phyloP scores from a whole-genome alignment of 2,888 invertebrate species.

The Alloscopus bannaensis region DNA sequence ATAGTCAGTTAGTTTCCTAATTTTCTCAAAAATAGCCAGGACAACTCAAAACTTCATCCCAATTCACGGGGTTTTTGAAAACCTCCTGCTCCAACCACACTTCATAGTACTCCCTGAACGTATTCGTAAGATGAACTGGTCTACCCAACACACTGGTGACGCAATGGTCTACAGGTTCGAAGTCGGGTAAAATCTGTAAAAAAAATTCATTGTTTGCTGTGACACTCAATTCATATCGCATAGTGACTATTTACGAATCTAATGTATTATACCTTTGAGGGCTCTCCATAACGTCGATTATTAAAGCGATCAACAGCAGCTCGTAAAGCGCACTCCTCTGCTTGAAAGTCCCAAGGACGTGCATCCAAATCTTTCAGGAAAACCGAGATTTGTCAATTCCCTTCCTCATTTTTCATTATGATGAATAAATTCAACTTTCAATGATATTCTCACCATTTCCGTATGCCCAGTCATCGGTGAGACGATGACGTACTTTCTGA shows the following conservation, averaged over 20 bases:
- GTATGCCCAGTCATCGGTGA: constrained; percentile 99
- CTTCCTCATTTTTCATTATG: too few relatives aligned
- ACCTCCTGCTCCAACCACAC: constrained; percentile 98
- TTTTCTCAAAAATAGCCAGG: constrained; percentile 47
- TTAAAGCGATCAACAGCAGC: constrained; percentile 98
- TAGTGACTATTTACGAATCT: neutral
- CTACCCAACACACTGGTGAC: constrained; percentile 87
- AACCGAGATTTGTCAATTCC: too few relatives aligned
- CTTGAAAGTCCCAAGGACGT: constrained; percentile 97
- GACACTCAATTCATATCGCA: neutral
- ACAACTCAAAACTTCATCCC: constrained; percentile 77
- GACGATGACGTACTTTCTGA: constrained; percentile 94
- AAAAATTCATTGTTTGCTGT: neutral
- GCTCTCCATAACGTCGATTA: constrained; percentile 87
- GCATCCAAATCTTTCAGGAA: constrained; percentile 89
- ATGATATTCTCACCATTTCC: constrained; percentile 97
- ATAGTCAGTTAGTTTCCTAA: constrained; percentile 5
- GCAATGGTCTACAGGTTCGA: constrained; percentile 85
- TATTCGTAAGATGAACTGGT: constrained; percentile 89
- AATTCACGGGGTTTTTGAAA: constrained; percentile 84
- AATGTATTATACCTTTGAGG: constrained; percentile 67
- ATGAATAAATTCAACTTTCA: too few relatives aligned
- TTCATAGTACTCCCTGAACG: constrained; percentile 95
- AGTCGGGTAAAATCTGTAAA: constrained; percentile 76
- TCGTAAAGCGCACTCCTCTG: constrained; percentile 95